Evolutionary conservation across 2,113 vertebrate genomes (phyloP).

Genomic region (Eira barbara): DNA sequence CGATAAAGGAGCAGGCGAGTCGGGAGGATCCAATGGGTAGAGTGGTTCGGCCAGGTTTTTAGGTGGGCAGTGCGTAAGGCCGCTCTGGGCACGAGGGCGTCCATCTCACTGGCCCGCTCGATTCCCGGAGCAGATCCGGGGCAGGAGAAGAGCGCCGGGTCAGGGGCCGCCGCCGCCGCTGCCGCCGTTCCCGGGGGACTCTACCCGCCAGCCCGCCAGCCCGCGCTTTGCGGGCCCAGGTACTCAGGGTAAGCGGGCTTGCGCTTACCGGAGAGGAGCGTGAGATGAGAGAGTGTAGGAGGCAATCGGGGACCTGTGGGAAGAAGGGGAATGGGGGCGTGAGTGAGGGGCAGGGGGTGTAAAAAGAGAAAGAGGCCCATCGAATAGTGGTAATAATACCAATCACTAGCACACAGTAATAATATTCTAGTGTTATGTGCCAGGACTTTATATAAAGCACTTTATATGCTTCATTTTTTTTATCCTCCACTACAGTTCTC

Average conservation of each 20-base stretch:
- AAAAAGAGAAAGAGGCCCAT: not conserved
- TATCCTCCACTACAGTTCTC: not conserved
- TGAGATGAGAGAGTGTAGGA: not conserved
- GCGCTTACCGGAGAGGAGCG: not conserved
- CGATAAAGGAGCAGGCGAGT: conserved; percentile 59
- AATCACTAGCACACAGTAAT: not conserved
- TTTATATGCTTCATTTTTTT: not conserved
- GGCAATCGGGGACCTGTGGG: not conserved
- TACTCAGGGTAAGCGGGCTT: conserved; percentile 45
- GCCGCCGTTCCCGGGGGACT: not conserved
- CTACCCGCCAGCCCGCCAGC: not conserved
- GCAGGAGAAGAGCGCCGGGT: conserved; percentile 35
- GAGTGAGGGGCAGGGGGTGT: not conserved
- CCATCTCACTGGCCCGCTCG: not conserved
- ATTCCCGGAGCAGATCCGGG: conserved; percentile 55
- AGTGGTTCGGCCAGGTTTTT: not conserved
- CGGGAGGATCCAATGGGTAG: conserved; percentile 38
- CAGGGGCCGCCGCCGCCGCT: not conserved
- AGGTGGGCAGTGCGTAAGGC: not conserved
- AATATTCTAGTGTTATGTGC: not conserved
- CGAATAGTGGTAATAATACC: not conserved
- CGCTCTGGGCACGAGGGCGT: conserved; percentile 34
- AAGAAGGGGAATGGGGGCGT: not conserved
- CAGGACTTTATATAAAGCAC: not conserved
- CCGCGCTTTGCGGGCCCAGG: conserved; percentile 18